Percentiles rank a stretch among this genome's conserved stretches.
Evolutionary conservation across 2,888 invertebrate species (phyloP).

Genomic region (Pachydiplax longipennis): DNA sequence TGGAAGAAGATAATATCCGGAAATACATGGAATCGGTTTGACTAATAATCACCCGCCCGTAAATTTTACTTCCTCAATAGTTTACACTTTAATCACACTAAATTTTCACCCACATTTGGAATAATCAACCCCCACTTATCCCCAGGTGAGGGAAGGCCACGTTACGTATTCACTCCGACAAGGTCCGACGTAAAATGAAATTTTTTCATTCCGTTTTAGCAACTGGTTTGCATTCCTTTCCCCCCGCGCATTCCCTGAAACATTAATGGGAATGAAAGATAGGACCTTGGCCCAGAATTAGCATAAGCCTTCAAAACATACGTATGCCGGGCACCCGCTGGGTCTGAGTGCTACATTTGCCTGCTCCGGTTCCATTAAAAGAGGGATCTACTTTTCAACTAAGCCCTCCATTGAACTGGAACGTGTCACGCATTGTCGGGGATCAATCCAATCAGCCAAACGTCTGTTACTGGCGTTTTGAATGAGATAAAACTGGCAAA

Average conservation of each 20-base stretch:
- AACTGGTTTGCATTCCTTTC: neutral
- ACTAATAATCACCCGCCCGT: no score
- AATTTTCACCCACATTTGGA: no score
- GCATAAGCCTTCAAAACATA: neutral
- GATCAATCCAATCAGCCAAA: neutral
- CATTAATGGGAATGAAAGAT: neutral
- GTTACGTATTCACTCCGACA: no score
- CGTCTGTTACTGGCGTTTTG: neutral
- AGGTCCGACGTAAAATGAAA: no score
- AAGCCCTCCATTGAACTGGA: neutral
- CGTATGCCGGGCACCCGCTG: neutral
- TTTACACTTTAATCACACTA: no score
- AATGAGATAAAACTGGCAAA: neutral
- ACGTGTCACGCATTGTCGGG: neutral
- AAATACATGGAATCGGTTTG: no score
- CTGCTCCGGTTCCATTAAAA: neutral
- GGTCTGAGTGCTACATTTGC: neutral
- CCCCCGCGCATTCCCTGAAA: neutral
- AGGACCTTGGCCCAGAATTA: neutral
- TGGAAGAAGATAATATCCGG: no score
- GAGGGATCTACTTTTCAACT: neutral
- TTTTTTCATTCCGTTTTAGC: neutral
- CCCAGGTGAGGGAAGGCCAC: no score
- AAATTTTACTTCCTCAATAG: no score
- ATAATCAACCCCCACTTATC: no score